Evolutionary conservation across 2,888 invertebrate species (phyloP), one percentile per base, ranked within the genome.

Genomic region (Neocrepidodera transversa): DNA sequence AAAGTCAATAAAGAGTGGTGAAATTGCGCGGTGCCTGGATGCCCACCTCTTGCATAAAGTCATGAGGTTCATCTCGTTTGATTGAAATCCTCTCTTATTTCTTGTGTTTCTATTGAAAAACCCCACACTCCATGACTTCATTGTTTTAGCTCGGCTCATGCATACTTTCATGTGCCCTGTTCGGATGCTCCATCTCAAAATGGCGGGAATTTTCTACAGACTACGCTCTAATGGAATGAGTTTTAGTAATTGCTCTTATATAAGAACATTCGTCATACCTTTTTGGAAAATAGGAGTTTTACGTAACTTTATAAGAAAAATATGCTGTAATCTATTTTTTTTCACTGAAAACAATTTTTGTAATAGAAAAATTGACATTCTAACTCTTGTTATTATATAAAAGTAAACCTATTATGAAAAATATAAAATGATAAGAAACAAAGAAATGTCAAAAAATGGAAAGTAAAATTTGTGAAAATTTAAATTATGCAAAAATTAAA

Each of bases 21-120:
- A 70, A 66, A 71, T 71, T 71, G 71, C 69, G 64, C 67, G 67
- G 66, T 65, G 50, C 14, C 23, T 36, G 73, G 38, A 58, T 76
- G 74, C 76, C 76, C 74, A 76, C 74, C 79, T 79, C 74, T 76
- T 80, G 79, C 80, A 80, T 80, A 79, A 79, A 80, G 79, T 79
- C 80, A 80, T 80, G 79, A 80, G 66, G 79, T 79, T 79, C 79
- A 78, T 79, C 79, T 79, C 79, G 78, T 79, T 79, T 79, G 79
- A 80, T 80, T 80, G 80, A 79, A 80, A 80, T 79, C 79, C 80
- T 77, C 79, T 79, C 79, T 79, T 79, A 79, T 79, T 79, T 64
- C 65, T 63, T 62, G 60, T 64, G 60, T 65, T 65, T 62, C 56
- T 52, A 77, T 79, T 76, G 76, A 76, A 77, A 79, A 79, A 77